Percentiles rank a stretch among this genome's conserved stretches.
Evolutionary conservation across 2,113 vertebrate genomes (phyloP).

Genomic region (Prochilodus magdalenae): DNA sequence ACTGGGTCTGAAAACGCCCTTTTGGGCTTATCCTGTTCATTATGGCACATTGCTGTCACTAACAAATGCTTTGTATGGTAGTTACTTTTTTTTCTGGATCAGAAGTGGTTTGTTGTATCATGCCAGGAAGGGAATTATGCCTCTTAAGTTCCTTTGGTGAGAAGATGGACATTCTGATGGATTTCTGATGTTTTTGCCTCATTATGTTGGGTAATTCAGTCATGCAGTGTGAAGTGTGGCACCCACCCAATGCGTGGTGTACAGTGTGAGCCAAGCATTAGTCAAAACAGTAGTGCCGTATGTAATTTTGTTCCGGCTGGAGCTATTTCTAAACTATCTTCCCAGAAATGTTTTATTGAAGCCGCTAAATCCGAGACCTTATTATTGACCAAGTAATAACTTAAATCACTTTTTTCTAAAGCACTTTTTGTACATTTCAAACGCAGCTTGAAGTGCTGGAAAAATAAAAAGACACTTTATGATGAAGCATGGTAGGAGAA

Average conservation of each 20-base stretch:
- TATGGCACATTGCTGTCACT: no score
- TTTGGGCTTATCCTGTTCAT: background rate
- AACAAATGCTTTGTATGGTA: no score
- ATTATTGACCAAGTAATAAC: background rate
- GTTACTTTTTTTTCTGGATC: background rate
- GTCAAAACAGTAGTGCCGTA: background rate
- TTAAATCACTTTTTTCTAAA: background rate
- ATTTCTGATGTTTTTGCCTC: no score
- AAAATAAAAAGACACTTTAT: background rate
- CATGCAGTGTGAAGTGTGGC: background rate
- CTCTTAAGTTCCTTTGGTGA: no score
- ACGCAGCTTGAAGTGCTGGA: background rate
- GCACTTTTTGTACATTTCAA: background rate
- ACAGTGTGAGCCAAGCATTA: background rate
- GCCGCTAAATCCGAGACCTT: background rate
- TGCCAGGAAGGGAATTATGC: background rate
- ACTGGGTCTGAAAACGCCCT: background rate
- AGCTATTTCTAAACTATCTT: background rate
- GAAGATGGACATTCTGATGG: no score
- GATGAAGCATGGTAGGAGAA: background rate
- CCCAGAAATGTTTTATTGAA: background rate
- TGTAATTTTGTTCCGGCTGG: background rate
- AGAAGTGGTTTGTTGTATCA: background rate
- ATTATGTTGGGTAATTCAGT: background rate
- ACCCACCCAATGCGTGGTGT: background rate